Percentiles rank a stretch among this genome's conserved stretches.
Evolutionary conservation across 1,140 invertebrate genomes (phyloP).

Genomic region (Camponotus pennsylvanicus): DNA sequence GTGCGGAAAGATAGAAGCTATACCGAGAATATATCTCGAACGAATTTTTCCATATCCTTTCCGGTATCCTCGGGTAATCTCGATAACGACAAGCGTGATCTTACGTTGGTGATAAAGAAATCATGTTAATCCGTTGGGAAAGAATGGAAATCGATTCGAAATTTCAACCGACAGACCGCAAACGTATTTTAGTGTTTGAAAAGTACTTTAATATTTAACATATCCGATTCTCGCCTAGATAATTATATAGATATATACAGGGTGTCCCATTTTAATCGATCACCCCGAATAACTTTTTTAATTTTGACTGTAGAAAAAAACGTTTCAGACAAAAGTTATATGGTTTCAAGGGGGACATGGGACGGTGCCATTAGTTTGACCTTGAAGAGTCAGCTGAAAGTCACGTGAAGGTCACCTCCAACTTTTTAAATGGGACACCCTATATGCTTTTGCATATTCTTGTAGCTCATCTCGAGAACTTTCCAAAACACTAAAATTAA

Average conservation of each 20-base stretch:
- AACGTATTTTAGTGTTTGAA: not conserved
- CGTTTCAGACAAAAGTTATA: too few relatives aligned
- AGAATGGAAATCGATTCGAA: not conserved
- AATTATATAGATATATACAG: not conserved
- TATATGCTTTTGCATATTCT: too few relatives aligned
- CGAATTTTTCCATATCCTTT: slow-evolving; percentile 69
- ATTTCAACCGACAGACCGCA: not conserved
- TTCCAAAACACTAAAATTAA: too few relatives aligned
- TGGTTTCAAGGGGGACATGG: too few relatives aligned
- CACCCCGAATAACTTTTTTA: too few relatives aligned
- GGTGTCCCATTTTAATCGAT: too few relatives aligned
- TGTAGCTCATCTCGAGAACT: too few relatives aligned
- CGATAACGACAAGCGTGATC: slow-evolving; percentile 11
- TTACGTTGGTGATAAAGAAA: not conserved
- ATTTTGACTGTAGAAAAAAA: too few relatives aligned
- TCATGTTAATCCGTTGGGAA: slow-evolving; percentile 2
- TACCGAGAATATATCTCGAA: slow-evolving; percentile 57
- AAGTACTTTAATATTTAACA: not conserved
- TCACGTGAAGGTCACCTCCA: too few relatives aligned
- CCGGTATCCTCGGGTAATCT: slow-evolving; percentile 39
- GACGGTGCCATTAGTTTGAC: too few relatives aligned
- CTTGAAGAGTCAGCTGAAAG: too few relatives aligned
- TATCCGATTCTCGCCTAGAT: not conserved
- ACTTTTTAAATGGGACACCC: too few relatives aligned
- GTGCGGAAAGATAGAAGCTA: slow-evolving; percentile 74